These are phyloP conservation scores for Brachypalpus laphriformis DNA, from an alignment of 2,888 invertebrate species.

Conservation along the genomic window DNA sequence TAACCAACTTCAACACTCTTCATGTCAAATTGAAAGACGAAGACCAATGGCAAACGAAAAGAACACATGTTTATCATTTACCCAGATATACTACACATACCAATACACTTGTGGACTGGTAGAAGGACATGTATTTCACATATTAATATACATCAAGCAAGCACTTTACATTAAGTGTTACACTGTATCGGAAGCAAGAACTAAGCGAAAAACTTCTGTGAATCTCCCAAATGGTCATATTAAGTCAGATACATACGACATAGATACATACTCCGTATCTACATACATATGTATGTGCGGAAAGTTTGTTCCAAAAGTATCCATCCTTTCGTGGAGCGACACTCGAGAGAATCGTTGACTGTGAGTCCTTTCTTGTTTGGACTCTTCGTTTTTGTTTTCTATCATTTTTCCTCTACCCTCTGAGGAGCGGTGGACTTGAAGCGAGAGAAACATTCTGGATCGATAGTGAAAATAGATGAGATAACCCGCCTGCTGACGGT, in stretches of 20 bases:
- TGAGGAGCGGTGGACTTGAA: background rate
- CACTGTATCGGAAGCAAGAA: slow-evolving; percentile 6
- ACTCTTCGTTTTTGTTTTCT: background rate
- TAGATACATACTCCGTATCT: background rate
- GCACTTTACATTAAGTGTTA: slow-evolving; percentile 41
- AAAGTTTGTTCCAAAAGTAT: slow-evolving; percentile 29
- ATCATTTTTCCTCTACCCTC: background rate
- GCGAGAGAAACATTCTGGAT: slow-evolving; percentile 23
- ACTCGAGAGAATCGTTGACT: slow-evolving; percentile 35
- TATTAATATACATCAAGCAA: slow-evolving; percentile 45
- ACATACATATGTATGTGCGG: background rate
- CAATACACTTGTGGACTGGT: background rate
- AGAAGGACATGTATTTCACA: slow-evolving; percentile 10
- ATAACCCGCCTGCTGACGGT: slow-evolving; percentile 19
- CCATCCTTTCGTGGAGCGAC: slow-evolving; percentile 21
- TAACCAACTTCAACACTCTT: background rate
- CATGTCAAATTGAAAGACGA: background rate
- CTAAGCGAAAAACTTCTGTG: background rate
- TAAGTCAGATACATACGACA: slow-evolving; percentile 16
- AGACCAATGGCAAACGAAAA: slow-evolving; percentile 1
- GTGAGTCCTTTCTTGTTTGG: background rate
- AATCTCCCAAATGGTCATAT: slow-evolving; percentile 29
- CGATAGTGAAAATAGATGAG: slow-evolving; percentile 23
- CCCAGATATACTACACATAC: too few relatives aligned
- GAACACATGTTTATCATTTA: slow-evolving; percentile 33